Base-by-base conservation (phyloP, 2,888 invertebrate species). In the Phyto melanocephala region DNA sequence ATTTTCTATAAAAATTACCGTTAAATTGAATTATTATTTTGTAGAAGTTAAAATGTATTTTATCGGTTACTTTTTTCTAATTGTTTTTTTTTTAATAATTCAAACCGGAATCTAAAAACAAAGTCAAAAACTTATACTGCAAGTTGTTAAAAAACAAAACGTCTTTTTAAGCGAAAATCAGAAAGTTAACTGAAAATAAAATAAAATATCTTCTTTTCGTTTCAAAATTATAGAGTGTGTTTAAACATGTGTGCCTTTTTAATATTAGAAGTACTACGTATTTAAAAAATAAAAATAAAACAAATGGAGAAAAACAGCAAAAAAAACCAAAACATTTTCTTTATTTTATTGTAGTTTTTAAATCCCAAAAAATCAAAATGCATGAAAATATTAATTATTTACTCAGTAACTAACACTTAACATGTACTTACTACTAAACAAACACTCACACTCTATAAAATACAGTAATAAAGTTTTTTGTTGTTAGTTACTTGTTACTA, bases 291-390 rank as follows among this genome's bases (percentile, higher is more conserved):
- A 63, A 67, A 3, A 24, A 28, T 3, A 28, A 28, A 28, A 28
- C 28, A 28, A 58, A 3, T 65, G 70, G 17, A 60, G 28, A 42
- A 70, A 22, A 60, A 35, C 20, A 62, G 42, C 62, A 60, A 50
- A 58, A 54, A 62, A 63, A 54, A 72, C 37, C 22, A 68, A 82
- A 78, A 78, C 83, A 77, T 75, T 85, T 75, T 75, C 56, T 47
- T 78, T 63, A 54, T 56, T 71, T 65, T 65, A 35, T 77, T 74
- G 79, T 83, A 70, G 65, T 65, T 65, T 70, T 75, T 84, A 87
- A 89, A 88, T 89, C 88, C 89, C 88, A 88, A 89, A 89, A 89
- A 89, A 88, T 87, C 88, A 89, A 88, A 89, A 85, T 88, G 88
- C 89, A 89, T 89, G 89, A 89, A 89, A 89, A 89, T 89, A 88